Evolutionary conservation across 2,888 invertebrate genomes (phyloP).

Genomic region (Chironomus tentans): DNA sequence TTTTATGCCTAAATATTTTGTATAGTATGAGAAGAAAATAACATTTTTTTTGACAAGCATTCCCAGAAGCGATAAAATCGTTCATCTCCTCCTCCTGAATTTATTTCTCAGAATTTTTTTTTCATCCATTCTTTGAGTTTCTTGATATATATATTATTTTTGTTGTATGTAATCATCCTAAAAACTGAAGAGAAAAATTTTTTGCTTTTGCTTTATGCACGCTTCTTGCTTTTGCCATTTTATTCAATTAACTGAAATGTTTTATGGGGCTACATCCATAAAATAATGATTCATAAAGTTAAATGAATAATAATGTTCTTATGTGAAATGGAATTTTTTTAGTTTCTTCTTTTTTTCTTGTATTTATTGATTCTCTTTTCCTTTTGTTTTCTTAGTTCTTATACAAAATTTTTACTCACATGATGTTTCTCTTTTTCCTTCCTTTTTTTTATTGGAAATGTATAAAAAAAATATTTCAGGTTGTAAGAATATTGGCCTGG

Average conservation of each 20-base stretch:
- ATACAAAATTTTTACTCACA: background rate
- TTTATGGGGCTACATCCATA: constrained; percentile 1
- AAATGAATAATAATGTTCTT: constrained; percentile 19
- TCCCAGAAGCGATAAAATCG: background rate
- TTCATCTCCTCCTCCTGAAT: background rate
- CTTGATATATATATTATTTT: background rate
- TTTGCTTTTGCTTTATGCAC: background rate
- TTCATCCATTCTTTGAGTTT: background rate
- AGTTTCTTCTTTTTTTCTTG: background rate
- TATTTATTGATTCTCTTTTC: background rate
- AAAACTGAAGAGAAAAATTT: background rate
- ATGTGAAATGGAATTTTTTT: background rate
- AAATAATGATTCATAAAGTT: constrained; percentile 23
- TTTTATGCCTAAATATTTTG: background rate
- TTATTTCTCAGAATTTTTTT: background rate
- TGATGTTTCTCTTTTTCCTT: background rate
- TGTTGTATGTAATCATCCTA: background rate
- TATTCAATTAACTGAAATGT: constrained; percentile 20
- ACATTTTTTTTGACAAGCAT: background rate
- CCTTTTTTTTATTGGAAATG: background rate
- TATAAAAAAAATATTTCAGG: constrained; percentile 31
- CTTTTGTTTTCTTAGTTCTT: background rate
- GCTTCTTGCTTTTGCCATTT: constrained; percentile 10
- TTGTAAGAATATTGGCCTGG: constrained; percentile 68
- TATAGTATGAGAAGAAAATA: background rate